Evolutionary conservation across 2,113 vertebrate genomes (phyloP), one percentile per base, ranked within the genome.

Genomic region (Gallinago paraguaiae): DNA sequence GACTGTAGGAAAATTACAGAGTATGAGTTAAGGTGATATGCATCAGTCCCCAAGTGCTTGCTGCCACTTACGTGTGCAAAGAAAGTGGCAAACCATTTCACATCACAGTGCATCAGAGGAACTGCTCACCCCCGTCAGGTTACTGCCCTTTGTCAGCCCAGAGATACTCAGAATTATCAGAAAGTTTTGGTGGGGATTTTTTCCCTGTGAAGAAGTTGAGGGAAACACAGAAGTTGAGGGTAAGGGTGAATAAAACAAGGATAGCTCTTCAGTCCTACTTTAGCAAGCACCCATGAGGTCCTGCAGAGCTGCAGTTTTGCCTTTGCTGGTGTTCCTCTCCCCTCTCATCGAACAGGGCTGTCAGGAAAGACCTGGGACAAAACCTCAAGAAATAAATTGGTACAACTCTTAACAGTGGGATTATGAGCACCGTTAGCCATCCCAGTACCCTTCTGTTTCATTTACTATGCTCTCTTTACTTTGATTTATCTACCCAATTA

Each of bases 21-120:
- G 82, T 88, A 16, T 64, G 90, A 68, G 33, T 74, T 48, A 41
- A 46, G 39, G 39, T 86, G 51, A 19, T 30, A 14, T 6, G 24
- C 14, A 6, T 11, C 86, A 81, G 27, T 88, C 77, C 67, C 67
- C 25, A 61, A 37, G 84, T 64, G n/a, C 57, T 91, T 82, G 14
- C 33, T 82, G 28, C 57, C 11, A 6, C 15, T 89, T 59, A 25
- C 46, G 28, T 64, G 45, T 39, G 70, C n/a, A 88, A 45, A 70
- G 35, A 37, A 16, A 68, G 51, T 80, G 37, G 83, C 15, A 4
- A 67, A 53, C 37, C 51, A 61, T 59, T 90, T 54, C 28, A 23
- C 0, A 0, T 60, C 0, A 0, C 41, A 14, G 12, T 20, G 39
- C 14, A 6, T 95, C 33, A 1, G 2, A 51, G 20, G 84, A 72